A percentile compares a stretch with the other conserved stretches of the same genome.
Conservation (phyloP, 2,888 invertebrate species). For the Eupithecia subumbrata region DNA sequence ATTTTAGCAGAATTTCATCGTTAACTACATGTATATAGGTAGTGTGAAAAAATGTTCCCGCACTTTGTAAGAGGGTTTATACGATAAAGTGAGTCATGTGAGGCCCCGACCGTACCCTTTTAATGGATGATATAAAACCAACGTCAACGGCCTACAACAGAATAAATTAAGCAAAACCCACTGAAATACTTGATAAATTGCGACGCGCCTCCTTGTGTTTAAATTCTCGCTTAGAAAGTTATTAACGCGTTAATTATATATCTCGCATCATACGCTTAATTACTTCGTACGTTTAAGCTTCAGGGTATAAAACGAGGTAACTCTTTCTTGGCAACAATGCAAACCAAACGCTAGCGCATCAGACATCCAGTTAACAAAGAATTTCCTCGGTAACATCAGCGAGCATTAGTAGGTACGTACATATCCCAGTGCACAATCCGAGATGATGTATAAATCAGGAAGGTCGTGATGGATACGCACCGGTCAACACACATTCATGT, state of each 20-base stretch:
- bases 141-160: slow-evolving; percentile 65
- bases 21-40: neutral
- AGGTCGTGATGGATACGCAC: slow-evolving; percentile 29
- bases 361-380: slow-evolving; percentile 29
- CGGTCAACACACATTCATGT: slow-evolving; percentile 56
- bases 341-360: slow-evolving; percentile 29
- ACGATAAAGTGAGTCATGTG: slow-evolving; percentile 28
- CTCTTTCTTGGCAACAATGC: slow-evolving; percentile 31
- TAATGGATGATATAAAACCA: slow-evolving; percentile 70
- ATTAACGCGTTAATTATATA: slow-evolving; percentile 41
- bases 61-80: slow-evolving; percentile 34
- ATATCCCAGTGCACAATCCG: neutral
- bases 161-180: slow-evolving; percentile 66
- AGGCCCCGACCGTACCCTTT: slow-evolving; percentile 50
- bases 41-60: slow-evolving; percentile 18
- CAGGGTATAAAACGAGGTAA: slow-evolving; percentile 28
- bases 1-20: neutral
- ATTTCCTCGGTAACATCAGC: slow-evolving; percentile 23
- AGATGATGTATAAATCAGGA: slow-evolving; percentile 21
- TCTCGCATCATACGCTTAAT: slow-evolving; percentile 35
- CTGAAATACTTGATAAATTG: slow-evolving; percentile 68
- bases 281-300: slow-evolving; percentile 33
- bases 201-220: slow-evolving; percentile 58
- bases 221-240: slow-evolving; percentile 41
- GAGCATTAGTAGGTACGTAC: slow-evolving; percentile 18